These are phyloP conservation scores for Pyrgus malvae DNA, from an alignment of 2,888 invertebrate species.

Conservation along the genomic window DNA sequence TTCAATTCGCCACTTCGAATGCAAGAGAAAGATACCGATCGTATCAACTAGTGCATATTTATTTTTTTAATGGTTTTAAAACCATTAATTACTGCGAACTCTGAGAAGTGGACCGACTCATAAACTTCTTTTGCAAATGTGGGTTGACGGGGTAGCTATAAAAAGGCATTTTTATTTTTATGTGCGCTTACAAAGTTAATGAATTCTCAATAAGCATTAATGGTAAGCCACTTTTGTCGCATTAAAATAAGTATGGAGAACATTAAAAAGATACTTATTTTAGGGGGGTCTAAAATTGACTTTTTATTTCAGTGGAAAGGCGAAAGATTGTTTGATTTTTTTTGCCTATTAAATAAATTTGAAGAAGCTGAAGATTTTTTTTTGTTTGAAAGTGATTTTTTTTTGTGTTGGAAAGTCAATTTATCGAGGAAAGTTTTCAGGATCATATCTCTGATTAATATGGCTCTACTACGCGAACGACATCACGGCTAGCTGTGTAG, in stretches of 20 bases:
- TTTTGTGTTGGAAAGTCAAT: too few relatives aligned
- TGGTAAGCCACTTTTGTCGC: not conserved
- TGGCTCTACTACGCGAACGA: too few relatives aligned
- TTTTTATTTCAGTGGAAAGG: too few relatives aligned
- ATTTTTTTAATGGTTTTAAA: not conserved
- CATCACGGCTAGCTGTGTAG: too few relatives aligned
- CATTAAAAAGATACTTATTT: not conserved
- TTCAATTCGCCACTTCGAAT: too few relatives aligned
- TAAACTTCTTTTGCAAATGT: conserved; percentile 17
- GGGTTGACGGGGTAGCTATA: conserved; percentile 14
- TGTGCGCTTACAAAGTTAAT: conserved; percentile 6
- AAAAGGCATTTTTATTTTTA: conserved; percentile 17
- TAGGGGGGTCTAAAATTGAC: too few relatives aligned
- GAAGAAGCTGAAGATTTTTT: too few relatives aligned
- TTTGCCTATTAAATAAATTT: too few relatives aligned
- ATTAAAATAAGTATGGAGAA: not conserved
- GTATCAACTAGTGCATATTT: not conserved
- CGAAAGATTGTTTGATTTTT: too few relatives aligned
- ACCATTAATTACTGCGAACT: conserved; percentile 10
- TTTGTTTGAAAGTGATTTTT: too few relatives aligned
- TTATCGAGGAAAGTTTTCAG: too few relatives aligned
- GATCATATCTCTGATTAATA: too few relatives aligned
- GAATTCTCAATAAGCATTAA: conserved; percentile 12
- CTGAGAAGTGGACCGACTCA: not conserved
- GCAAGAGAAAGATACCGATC: conserved; percentile 14